Conservation (phyloP, 2,888 invertebrate genomes). For the Nomada ruficornis region DNA sequence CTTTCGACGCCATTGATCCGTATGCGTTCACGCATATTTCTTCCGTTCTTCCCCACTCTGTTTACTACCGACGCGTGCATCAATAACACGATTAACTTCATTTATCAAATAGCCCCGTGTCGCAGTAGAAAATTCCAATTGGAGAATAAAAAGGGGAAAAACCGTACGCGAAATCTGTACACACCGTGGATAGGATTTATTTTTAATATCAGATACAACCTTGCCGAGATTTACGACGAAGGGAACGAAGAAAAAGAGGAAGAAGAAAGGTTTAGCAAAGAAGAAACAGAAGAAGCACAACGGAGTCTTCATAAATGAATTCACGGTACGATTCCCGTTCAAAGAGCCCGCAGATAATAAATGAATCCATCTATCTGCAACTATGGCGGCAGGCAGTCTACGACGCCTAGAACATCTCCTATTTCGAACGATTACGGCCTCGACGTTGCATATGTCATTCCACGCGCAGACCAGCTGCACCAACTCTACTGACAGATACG, state of each 20-base stretch:
- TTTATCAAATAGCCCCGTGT: not conserved
- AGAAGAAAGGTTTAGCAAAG: not conserved
- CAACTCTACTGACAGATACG: slow-evolving; percentile 54
- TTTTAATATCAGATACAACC: too few species aligned
- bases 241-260: too few species aligned
- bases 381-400: slow-evolving; percentile 68
- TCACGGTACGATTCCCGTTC: slow-evolving; percentile 16
- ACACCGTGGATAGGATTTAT: too few species aligned
- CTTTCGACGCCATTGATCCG: slow-evolving; percentile 48
- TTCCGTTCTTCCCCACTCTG: not conserved
- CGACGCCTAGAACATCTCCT: slow-evolving; percentile 55
- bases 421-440: slow-evolving; percentile 55
- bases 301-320: not conserved
- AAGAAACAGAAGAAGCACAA: not conserved
- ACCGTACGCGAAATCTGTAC: too few species aligned
- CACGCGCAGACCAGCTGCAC: slow-evolving; percentile 42
- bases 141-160: not conserved
- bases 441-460: slow-evolving; percentile 50
- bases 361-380: slow-evolving; percentile 46
- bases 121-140: not conserved
- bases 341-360: slow-evolving; percentile 24
- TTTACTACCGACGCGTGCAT: not conserved
- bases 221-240: not conserved
- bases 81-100: not conserved
- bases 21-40: slow-evolving; percentile 10